These are phyloP conservation scores for Sinonovacula constricta DNA, from an alignment of 1,140 invertebrate species.

Conservation along the genomic window DNA sequence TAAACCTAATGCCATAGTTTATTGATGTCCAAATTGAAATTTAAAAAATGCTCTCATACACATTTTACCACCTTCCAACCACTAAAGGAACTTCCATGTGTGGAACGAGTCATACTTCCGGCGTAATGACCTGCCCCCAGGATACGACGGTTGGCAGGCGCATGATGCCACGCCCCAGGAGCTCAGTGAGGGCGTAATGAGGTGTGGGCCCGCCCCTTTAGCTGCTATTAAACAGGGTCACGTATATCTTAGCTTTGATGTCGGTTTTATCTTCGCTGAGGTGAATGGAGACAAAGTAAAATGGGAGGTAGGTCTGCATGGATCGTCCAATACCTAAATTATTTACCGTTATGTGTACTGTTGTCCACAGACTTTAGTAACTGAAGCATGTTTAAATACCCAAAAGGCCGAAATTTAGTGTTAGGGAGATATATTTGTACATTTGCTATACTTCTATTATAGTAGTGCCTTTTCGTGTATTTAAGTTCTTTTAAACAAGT, in stretches of 20 bases:
- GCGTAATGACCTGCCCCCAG: slow-evolving; percentile 87
- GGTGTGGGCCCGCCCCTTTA: slow-evolving; percentile 84
- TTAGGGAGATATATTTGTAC: too few relatives aligned
- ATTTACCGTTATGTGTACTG: too few relatives aligned
- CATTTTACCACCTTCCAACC: background rate
- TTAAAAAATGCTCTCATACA: background rate
- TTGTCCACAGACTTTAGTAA: too few relatives aligned
- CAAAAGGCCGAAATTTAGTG: too few relatives aligned
- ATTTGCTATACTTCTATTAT: too few relatives aligned
- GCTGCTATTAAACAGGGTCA: slow-evolving; percentile 86
- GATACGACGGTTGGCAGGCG: slow-evolving; percentile 92
- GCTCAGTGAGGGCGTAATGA: slow-evolving; percentile 82
- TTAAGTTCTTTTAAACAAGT: too few relatives aligned
- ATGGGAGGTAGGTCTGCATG: slow-evolving; percentile 74
- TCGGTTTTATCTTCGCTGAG: slow-evolving; percentile 87
- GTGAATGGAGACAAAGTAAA: slow-evolving; percentile 88
- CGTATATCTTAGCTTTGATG: slow-evolving; percentile 85
- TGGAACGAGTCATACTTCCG: slow-evolving; percentile 98
- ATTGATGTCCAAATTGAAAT: background rate
- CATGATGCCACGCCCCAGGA: slow-evolving; percentile 86
- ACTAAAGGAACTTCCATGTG: slow-evolving; percentile 91
- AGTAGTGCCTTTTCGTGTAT: too few relatives aligned
- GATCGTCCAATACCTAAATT: too few relatives aligned
- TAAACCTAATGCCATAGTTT: too few relatives aligned
- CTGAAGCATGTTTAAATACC: too few relatives aligned